Conservation (phyloP, 92 coral and sea anemone genomes). For the Porites divaricata region DNA sequence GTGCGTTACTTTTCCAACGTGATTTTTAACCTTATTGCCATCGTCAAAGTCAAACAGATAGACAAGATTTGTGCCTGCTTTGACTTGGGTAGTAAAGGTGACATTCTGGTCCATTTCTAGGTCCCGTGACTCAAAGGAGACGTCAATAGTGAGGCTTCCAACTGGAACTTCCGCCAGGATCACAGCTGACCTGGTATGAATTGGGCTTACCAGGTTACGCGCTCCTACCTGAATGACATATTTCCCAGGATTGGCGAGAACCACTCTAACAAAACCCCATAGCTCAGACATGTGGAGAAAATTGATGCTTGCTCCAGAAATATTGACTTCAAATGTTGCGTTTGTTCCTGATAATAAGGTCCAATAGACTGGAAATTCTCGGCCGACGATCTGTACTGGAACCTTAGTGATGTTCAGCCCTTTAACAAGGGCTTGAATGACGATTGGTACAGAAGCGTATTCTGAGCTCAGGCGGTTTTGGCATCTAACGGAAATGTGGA, state of each 20-base stretch:
- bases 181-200: neutral
- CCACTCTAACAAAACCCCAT: conserved; percentile 1
- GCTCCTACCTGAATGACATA: conserved; percentile 8
- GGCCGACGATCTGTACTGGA: conserved; percentile 23
- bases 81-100: neutral
- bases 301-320: neutral
- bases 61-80: conserved; percentile 21
- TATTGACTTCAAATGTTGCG: conserved; percentile 21
- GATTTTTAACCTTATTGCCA: conserved; percentile 7
- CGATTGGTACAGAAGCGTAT: conserved; percentile 2
- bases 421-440: conserved; percentile 26
- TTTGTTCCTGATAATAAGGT: conserved; percentile 39
- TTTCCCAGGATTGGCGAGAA: conserved; percentile 4
- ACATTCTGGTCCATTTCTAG: conserved; percentile 38
- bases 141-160: conserved; percentile 14
- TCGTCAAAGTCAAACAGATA: conserved; percentile 44
- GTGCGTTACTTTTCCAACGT: conserved; percentile 6
- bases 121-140: conserved; percentile 19
- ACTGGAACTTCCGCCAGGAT: conserved; percentile 31
- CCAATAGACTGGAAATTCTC: conserved; percentile 38
- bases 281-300: neutral
- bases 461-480: conserved; percentile 39
- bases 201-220: conserved; percentile 39
- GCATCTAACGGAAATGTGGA: conserved; percentile 15
- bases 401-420: conserved; percentile 16